Base-by-base conservation (phyloP, 2,113 vertebrate species). In the Spea bombifrons region DNA sequence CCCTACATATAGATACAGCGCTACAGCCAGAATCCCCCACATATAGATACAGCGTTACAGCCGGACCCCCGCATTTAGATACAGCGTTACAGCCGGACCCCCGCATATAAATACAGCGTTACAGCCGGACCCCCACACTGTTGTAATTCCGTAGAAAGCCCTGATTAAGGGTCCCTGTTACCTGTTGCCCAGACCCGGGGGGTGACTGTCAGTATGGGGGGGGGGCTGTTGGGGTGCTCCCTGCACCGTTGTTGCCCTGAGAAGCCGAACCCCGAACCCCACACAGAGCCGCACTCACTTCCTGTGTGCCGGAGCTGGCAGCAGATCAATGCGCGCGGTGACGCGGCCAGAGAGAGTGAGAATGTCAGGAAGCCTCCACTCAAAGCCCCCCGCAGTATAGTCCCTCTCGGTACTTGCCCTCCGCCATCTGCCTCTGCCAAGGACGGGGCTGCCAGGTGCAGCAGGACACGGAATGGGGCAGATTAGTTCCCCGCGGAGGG, bases 401-500 rank as follows among this genome's bases (percentile, higher is more conserved):
- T 48, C 12, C 61, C 48, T 8, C 17, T 48, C 30, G 57, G 10
- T 3, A 12, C 7, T 1, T 49, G 16, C 13, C 5, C 3, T 3
- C 4, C 44, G 17, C 17, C 47, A 7, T 6, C 47, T 50, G 16
- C 48, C 5, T 7, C 5, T 47, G 30, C 9, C 61, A 8, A 7
- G 7, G 16, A 6, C 9, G n/a, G 10, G 15, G 8, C 46, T 16
- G 4, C 16, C 7, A 43, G 3, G 5, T 15, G 45, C 0, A 15
- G 7, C 5, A 66, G 59, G 3, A 43, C 15, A 16, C 0, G 15
- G 8, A 78, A 49, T 8, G 4, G 4, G 12, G 13, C n/a, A 16
- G 9, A 46, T 9, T 84, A 85, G 81, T 85, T 61, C 86, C 86
- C 87, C 85, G 89, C 89, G 91, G 89, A 88, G 88, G 89, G 89